Evolutionary conservation across 2,888 invertebrate genomes (phyloP).

Genomic region (Philopedon plagiatum): DNA sequence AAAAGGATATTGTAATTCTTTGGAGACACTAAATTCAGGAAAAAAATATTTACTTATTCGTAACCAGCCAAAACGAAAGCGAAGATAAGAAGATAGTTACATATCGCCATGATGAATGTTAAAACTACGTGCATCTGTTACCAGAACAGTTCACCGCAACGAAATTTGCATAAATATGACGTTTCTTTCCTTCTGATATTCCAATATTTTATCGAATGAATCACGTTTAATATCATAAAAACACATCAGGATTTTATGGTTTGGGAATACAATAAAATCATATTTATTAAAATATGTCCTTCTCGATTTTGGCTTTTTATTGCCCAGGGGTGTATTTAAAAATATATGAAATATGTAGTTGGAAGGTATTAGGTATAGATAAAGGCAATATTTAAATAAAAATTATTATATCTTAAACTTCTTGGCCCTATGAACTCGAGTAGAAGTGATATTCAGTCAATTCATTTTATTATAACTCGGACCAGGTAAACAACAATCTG

Average conservation of each 20-base stretch:
- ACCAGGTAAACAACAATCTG: no score
- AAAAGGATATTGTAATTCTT: not conserved
- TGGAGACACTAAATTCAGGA: not conserved
- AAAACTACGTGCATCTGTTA: slow-evolving; percentile 62
- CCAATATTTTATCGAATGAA: slow-evolving; percentile 57
- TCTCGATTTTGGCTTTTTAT: slow-evolving; percentile 26
- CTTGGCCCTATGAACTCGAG: no score
- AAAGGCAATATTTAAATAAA: no score
- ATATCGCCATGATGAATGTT: slow-evolving; percentile 62
- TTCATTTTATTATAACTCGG: no score
- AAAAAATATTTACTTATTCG: slow-evolving; percentile 19
- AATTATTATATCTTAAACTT: no score
- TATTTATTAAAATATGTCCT: slow-evolving; percentile 49
- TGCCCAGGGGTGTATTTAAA: not conserved
- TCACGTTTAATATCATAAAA: slow-evolving; percentile 53
- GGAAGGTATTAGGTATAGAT: no score
- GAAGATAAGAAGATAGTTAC: slow-evolving; percentile 42
- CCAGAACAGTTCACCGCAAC: slow-evolving; percentile 53
- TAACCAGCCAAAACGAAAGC: slow-evolving; percentile 17
- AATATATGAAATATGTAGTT: slow-evolving; percentile 1
- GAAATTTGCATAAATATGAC: slow-evolving; percentile 61
- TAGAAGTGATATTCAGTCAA: no score
- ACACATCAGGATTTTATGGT: slow-evolving; percentile 55
- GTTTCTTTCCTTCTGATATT: slow-evolving; percentile 56
- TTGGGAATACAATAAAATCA: slow-evolving; percentile 46